Percentiles rank a stretch among this genome's conserved stretches.
phyloP scores from a whole-genome alignment of 37 sponge, comb jelly and placozoan genomes.

The Aplysina aerophoba region DNA sequence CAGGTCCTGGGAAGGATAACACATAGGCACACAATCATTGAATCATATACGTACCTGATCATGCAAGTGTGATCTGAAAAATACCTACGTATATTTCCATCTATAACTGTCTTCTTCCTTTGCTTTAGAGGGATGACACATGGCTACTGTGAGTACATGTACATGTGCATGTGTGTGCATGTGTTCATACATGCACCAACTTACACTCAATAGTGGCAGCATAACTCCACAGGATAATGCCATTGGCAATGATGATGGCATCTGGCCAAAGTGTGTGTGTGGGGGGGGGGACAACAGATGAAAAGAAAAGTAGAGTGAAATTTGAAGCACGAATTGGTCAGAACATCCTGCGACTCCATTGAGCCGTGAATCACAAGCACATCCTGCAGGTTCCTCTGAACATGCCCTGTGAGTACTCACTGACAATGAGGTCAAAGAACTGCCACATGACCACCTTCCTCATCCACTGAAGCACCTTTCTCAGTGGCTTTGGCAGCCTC shows the following conservation, averaged over 20 bases:
- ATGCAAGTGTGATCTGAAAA: too few species aligned
- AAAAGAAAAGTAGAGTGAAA: too few species aligned
- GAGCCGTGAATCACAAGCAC: too few species aligned
- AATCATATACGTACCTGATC: too few species aligned
- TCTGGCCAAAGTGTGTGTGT: constrained; percentile 31
- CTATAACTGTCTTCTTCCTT: too few species aligned
- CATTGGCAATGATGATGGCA: constrained; percentile 40
- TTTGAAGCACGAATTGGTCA: too few species aligned
- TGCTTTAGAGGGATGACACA: too few species aligned
- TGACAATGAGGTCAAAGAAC: constrained; percentile 35
- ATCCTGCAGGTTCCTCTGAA: too few species aligned
- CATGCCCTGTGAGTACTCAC: neutral
- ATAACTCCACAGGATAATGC: constrained; percentile 50
- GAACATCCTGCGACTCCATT: too few species aligned
- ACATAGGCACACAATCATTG: too few species aligned
- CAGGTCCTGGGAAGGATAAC: too few species aligned
- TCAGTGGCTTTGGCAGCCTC: neutral
- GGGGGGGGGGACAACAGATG: neutral
- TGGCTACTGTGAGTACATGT: constrained; percentile 16
- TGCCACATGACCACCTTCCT: constrained; percentile 32
- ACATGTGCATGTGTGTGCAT: neutral
- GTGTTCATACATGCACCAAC: neutral
- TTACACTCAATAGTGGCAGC: constrained; percentile 28
- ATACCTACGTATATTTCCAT: too few species aligned
- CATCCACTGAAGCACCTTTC: neutral